A percentile compares a stretch with the other conserved stretches of the same genome.
These are phyloP conservation scores for Proisotoma minuta DNA, from an alignment of 2,888 invertebrate species.

Conservation along the genomic window DNA sequence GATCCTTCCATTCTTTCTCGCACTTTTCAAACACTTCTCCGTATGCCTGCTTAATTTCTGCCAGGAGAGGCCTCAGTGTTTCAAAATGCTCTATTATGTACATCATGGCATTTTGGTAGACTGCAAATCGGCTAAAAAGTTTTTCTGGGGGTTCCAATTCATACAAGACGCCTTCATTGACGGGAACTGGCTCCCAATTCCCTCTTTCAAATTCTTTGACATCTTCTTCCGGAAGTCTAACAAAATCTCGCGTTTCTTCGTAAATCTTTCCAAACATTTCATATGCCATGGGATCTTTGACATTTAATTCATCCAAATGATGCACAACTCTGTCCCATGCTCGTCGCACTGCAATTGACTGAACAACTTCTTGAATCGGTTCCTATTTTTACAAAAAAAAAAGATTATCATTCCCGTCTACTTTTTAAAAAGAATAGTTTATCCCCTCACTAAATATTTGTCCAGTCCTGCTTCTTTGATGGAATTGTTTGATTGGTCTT, in stretches of 20 bases:
- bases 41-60: slow-evolving; percentile 25
- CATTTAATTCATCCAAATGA: slow-evolving; percentile 17
- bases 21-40: slow-evolving; percentile 29
- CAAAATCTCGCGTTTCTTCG: slow-evolving; percentile 23
- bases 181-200: slow-evolving; percentile 18
- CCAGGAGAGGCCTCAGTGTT: slow-evolving; percentile 20
- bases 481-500: neutral
- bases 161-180: slow-evolving; percentile 15
- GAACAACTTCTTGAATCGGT: slow-evolving; percentile 22
- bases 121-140: slow-evolving; percentile 17
- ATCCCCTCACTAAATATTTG: slow-evolving; percentile 19
- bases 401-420: neutral
- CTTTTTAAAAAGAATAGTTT: neutral
- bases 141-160: slow-evolving; percentile 25
- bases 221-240: slow-evolving; percentile 25
- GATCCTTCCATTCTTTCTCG: slow-evolving; percentile 23
- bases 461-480: slow-evolving; percentile 4
- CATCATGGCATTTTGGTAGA: slow-evolving; percentile 24
- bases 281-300: slow-evolving; percentile 16
- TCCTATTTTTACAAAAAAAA: slow-evolving; percentile 8
- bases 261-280: slow-evolving; percentile 21
- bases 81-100: slow-evolving; percentile 27
- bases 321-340: slow-evolving; percentile 17
- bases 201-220: slow-evolving; percentile 21
- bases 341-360: slow-evolving; percentile 19